Evolutionary conservation across 2,113 vertebrate genomes (phyloP).

Genomic region (Catagonus wagneri): DNA sequence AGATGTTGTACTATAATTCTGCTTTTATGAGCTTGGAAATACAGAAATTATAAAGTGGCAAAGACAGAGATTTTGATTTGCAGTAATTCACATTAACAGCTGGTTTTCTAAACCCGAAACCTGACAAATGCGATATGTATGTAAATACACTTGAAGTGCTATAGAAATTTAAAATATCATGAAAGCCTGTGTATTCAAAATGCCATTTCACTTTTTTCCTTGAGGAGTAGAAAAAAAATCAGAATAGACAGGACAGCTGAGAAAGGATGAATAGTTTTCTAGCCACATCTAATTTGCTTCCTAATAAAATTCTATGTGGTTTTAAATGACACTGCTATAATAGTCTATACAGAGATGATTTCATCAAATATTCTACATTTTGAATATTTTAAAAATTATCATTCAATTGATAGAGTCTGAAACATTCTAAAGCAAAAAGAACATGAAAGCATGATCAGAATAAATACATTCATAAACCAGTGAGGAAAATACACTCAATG

Average conservation of each 20-base stretch:
- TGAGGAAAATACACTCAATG: not conserved
- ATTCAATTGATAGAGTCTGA: slow-evolving; percentile 53
- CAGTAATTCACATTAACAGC: slow-evolving; percentile 38
- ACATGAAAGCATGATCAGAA: not conserved
- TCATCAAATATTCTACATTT: slow-evolving; percentile 56
- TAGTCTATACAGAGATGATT: slow-evolving; percentile 23
- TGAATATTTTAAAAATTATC: slow-evolving; percentile 68
- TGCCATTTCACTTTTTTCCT: slow-evolving; percentile 64
- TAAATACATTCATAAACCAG: not conserved
- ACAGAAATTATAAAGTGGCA: slow-evolving; percentile 33
- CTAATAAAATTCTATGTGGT: slow-evolving; percentile 51
- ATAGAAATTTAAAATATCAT: slow-evolving; percentile 50
- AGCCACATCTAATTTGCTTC: slow-evolving; percentile 45
- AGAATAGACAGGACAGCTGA: slow-evolving; percentile 47
- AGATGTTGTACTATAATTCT: slow-evolving; percentile 10
- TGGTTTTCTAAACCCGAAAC: slow-evolving; percentile 51
- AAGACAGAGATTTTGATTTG: slow-evolving; percentile 39
- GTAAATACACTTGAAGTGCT: slow-evolving; percentile 44
- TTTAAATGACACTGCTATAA: slow-evolving; percentile 71
- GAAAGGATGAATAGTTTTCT: slow-evolving; percentile 59
- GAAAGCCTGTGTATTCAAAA: slow-evolving; percentile 60
- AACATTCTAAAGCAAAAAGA: slow-evolving; percentile 56
- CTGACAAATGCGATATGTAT: slow-evolving; percentile 43
- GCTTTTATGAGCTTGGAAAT: slow-evolving; percentile 6
- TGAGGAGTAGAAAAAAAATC: slow-evolving; percentile 44